A percentile compares a stretch with the other conserved stretches of the same genome.
phyloP scores from a whole-genome alignment of 2,113 vertebrate genomes.

The Peromyscus californicus region DNA sequence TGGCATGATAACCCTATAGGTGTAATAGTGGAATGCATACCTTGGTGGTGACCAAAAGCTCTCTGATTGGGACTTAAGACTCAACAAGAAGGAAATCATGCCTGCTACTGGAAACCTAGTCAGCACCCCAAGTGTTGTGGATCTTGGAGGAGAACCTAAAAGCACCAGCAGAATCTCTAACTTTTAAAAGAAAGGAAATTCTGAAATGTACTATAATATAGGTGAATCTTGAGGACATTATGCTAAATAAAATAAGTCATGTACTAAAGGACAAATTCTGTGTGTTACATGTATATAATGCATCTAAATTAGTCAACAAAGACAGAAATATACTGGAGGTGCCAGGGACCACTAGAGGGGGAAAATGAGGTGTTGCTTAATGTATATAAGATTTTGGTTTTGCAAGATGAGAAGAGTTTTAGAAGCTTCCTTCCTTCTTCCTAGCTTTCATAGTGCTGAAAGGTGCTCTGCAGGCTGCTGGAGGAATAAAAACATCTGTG shows the following conservation, averaged over 20 bases:
- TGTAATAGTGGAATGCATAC: not conserved
- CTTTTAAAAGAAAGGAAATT: not conserved
- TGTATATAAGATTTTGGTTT: not conserved
- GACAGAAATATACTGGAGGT: not conserved
- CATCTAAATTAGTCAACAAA: not conserved
- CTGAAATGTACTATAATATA: slow-evolving; percentile 1
- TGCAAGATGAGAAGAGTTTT: slow-evolving; percentile 13
- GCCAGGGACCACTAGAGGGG: not conserved
- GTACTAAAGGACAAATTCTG: not conserved
- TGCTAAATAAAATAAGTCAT: not conserved
- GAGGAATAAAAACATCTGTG: not conserved
- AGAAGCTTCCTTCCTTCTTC: not conserved
- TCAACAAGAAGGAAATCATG: not conserved
- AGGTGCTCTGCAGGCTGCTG: not conserved
- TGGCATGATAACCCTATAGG: not conserved
- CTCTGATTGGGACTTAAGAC: not conserved
- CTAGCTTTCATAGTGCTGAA: not conserved
- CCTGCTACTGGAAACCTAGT: not conserved
- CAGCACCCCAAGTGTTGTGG: not conserved
- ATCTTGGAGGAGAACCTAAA: not conserved
- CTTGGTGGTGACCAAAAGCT: not conserved
- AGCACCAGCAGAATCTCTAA: not conserved
- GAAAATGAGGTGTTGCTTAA: not conserved
- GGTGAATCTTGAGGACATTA: not conserved
- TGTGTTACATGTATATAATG: not conserved